Percentiles rank a stretch among this genome's conserved stretches.
These are phyloP conservation scores for Calcarius ornatus DNA, from an alignment of 2,113 vertebrate species.

Conservation along the genomic window DNA sequence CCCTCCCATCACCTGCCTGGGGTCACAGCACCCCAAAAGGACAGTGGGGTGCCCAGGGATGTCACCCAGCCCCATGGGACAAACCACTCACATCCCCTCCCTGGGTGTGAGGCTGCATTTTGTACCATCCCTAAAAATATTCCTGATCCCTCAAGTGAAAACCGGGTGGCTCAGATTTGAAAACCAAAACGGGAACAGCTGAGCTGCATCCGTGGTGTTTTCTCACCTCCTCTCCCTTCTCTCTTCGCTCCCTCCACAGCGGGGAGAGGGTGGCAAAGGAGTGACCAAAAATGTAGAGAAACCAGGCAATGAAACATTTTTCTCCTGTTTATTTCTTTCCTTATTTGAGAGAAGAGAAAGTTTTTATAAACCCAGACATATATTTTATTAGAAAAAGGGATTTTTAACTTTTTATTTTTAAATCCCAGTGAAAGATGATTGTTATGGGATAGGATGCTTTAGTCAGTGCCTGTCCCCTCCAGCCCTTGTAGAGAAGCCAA, in stretches of 20 bases:
- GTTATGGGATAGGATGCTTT: background rate
- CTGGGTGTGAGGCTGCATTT: background rate
- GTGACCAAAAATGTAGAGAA: slow-evolving; percentile 4
- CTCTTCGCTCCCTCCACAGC: background rate
- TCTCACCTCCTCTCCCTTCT: slow-evolving; percentile 56
- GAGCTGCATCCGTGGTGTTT: slow-evolving; percentile 5
- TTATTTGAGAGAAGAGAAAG: background rate
- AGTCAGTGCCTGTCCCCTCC: background rate
- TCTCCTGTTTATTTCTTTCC: background rate
- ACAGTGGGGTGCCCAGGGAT: background rate
- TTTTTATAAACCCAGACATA: background rate
- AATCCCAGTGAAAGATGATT: background rate
- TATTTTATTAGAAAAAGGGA: background rate
- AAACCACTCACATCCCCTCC: background rate
- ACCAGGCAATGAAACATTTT: background rate
- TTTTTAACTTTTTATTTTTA: background rate
- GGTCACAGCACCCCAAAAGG: background rate
- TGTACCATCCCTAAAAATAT: background rate
- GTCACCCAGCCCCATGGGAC: background rate
- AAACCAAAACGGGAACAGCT: slow-evolving; percentile 40
- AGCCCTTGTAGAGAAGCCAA: background rate
- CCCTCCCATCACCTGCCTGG: rapidly evolving
- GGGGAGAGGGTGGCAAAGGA: background rate
- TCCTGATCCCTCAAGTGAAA: background rate
- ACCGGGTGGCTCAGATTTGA: background rate